Evolutionary conservation across 2,797 vertebrate species (phyloP), one percentile per base, ranked within the genome.

Genomic region (Esox masquinongy): DNA sequence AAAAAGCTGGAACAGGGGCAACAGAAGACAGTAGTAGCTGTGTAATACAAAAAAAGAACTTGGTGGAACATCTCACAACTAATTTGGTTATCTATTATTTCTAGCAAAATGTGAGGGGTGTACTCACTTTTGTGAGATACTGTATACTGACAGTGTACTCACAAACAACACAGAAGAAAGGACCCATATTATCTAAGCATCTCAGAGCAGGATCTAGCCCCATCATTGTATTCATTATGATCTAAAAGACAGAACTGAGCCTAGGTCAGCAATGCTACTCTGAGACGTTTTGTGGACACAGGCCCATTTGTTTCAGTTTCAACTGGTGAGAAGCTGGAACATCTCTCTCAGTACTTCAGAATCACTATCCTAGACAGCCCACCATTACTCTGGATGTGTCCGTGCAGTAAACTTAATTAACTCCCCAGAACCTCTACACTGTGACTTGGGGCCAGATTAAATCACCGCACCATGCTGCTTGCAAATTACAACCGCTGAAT

Each of bases 361-460:
- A 75, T 68, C 74, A 53, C 61, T 61, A 31, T 68, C 49, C 39
- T 74, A 14, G 75, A 71, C 73, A 71, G 77, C 29, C 26, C 16
- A 22, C 78, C 64, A 75, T 75, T 71, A 79, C 77, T 75, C 19
- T 31, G 22, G 69, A 69, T 31, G 68, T 51, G 61, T 73, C 72
- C 56, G 68, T 43, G 34, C 68, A 49, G 64, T 68, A 77, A 49
- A 74, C 47, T 67, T 80, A 74, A 80, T 80, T 74, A 80, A 74
- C 75, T 74, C 73, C 31, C 43, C 43, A 66, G 68, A 75, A 49
- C 70, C 50, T 36, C 73, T 74, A 50, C 50, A 68, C 53, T 74
- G 64, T 73, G 75, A 77, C 69, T 66, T 49, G 66, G 76, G 72
- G 69, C 73, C 79, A 75, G 73, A 77, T 77, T 69, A 74, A 81